Evolutionary conservation across 2,113 vertebrate species (phyloP).

Genomic region (Glareola pratincola): DNA sequence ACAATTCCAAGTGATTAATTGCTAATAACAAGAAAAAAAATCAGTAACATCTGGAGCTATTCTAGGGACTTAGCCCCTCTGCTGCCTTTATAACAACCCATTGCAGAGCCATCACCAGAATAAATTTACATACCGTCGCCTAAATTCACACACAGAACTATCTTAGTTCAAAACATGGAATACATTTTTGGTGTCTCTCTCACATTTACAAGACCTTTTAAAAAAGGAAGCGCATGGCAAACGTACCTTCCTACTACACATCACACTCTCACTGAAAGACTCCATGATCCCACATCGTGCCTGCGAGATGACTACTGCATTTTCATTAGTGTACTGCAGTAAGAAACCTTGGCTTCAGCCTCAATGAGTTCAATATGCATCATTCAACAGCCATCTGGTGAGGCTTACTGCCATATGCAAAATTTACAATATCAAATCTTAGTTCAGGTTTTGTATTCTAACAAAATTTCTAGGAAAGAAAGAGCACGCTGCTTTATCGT

Average conservation of each 20-base stretch:
- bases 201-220: neutral
- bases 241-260: neutral
- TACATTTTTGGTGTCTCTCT: neutral
- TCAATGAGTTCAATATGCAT: accelerated
- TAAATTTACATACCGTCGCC: neutral
- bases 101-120: neutral
- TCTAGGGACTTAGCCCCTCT: neutral
- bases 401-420: neutral
- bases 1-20: constrained; percentile 24
- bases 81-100: neutral
- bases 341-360: neutral
- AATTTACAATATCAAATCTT: neutral
- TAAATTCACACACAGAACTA: neutral
- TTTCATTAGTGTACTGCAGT: neutral
- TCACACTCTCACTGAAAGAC: neutral
- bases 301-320: neutral
- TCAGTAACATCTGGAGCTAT: constrained; percentile 34
- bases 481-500: neutral
- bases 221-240: neutral
- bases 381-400: neutral
- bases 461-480: neutral
- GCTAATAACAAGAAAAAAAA: neutral
- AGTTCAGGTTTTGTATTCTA: neutral
- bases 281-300: neutral
- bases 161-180: neutral